Conservation (phyloP, 2,113 vertebrate genomes). For the Pyxicephalus adspersus region DNA sequence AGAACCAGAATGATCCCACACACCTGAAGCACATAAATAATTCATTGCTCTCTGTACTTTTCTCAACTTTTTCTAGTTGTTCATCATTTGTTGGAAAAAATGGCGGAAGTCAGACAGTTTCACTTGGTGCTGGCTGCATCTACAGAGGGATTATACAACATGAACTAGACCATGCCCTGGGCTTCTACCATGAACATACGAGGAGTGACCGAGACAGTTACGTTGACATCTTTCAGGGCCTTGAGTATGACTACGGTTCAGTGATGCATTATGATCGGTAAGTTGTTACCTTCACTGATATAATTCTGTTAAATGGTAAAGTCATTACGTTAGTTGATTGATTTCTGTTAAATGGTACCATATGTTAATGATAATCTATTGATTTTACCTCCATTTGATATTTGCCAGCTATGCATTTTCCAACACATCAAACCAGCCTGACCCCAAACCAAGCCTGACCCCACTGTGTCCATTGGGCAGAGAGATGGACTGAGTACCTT, state of each 20-base stretch:
- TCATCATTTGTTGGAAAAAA: slow-evolving; percentile 81
- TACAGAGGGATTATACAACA: slow-evolving; percentile 83
- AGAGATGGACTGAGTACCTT: slow-evolving; percentile 66
- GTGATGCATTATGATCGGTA: no score
- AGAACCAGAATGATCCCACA: no score
- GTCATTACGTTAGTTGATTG: no score
- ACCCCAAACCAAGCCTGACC: slow-evolving; percentile 69
- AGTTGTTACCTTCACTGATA: not conserved
- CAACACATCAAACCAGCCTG: slow-evolving; percentile 60
- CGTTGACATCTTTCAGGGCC: slow-evolving; percentile 80
- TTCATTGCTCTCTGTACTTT: no score
- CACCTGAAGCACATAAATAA: no score
- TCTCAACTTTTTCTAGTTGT: slow-evolving; percentile 67
- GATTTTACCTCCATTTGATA: no score
- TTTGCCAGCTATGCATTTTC: no score
- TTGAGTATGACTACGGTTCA: no score
- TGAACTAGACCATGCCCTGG: slow-evolving; percentile 81
- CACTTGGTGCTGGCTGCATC: slow-evolving; percentile 79
- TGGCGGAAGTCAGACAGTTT: slow-evolving; percentile 77
- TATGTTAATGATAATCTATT: no score
- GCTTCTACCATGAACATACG: slow-evolving; percentile 83
- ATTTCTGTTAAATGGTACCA: no score
- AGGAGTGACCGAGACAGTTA: slow-evolving; percentile 81
- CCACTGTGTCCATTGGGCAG: slow-evolving; percentile 67
- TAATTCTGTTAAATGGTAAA: not conserved